Evolutionary conservation across 2,113 vertebrate species (phyloP).

Genomic region (Rostratula benghalensis): DNA sequence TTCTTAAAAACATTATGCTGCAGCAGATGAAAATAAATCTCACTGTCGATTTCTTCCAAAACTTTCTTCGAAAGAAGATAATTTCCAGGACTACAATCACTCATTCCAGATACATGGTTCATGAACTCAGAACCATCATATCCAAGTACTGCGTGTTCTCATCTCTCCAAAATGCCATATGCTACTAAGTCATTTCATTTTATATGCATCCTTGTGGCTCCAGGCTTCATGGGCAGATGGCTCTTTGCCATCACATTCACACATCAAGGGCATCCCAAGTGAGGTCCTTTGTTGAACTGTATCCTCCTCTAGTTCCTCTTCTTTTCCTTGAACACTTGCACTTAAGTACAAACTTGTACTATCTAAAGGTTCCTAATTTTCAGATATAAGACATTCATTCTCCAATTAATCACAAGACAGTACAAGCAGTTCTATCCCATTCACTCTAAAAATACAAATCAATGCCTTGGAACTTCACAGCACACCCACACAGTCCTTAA

Average conservation of each 20-base stretch:
- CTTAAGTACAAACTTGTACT: neutral
- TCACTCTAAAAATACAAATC: slow-evolving; percentile 5
- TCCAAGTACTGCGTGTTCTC: slow-evolving; percentile 46
- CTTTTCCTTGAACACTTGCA: neutral
- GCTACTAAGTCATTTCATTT: slow-evolving; percentile 41
- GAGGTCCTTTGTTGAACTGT: neutral
- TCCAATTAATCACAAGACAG: neutral
- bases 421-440: neutral
- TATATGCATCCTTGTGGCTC: slow-evolving; percentile 16
- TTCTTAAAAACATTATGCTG: neutral
- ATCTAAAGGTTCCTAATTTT: neutral
- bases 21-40: slow-evolving; percentile 38
- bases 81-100: slow-evolving; percentile 16
- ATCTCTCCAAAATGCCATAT: slow-evolving; percentile 52
- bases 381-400: neutral
- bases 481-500: neutral
- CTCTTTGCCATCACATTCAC: slow-evolving; percentile 53
- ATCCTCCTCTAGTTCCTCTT: neutral
- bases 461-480: neutral
- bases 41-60: slow-evolving; percentile 4
- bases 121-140: neutral
- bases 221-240: slow-evolving; percentile 55
- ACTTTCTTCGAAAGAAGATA: neutral
- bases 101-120: slow-evolving; percentile 35
- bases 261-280: slow-evolving; percentile 17